Evolutionary conservation across 2,113 vertebrate species (phyloP).

Genomic region (Thinocorus orbignyianus): DNA sequence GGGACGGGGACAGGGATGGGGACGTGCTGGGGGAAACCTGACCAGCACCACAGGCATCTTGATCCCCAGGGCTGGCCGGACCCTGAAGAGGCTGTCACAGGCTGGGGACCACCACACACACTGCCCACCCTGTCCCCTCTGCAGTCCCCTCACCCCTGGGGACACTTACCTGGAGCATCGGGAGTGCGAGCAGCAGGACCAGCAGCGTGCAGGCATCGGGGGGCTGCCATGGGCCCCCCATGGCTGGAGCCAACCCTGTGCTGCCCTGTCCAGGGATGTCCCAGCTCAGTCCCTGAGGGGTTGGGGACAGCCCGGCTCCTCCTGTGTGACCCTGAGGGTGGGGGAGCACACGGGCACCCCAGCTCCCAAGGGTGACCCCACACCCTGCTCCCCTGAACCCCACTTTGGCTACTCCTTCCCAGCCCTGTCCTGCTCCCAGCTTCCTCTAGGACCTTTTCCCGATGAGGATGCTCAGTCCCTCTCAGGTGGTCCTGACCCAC

Average conservation of each 20-base stretch:
- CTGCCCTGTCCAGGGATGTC: accelerated
- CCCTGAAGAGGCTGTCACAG: neutral
- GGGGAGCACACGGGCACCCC: neutral
- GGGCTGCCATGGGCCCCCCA: neutral
- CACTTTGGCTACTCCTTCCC: neutral
- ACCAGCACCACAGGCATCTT: neutral
- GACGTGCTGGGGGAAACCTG: neutral
- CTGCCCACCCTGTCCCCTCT: neutral
- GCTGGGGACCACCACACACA: accelerated
- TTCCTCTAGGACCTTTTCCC: neutral
- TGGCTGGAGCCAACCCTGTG: neutral
- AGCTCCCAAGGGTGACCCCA: neutral
- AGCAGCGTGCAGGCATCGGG: neutral
- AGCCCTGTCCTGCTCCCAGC: neutral
- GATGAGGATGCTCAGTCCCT: neutral
- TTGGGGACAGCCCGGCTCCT: neutral
- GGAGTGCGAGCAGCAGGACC: neutral
- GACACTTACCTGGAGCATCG: neutral
- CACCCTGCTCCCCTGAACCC: neutral
- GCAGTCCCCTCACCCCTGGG: accelerated
- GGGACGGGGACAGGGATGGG: neutral
- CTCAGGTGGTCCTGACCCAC: accelerated
- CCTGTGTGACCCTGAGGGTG: neutral
- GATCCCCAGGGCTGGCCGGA: neutral
- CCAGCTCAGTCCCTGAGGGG: neutral